These are phyloP conservation scores for Bactericera cockerelli DNA, from an alignment of 1,140 invertebrate genomes.

Conservation along the genomic window DNA sequence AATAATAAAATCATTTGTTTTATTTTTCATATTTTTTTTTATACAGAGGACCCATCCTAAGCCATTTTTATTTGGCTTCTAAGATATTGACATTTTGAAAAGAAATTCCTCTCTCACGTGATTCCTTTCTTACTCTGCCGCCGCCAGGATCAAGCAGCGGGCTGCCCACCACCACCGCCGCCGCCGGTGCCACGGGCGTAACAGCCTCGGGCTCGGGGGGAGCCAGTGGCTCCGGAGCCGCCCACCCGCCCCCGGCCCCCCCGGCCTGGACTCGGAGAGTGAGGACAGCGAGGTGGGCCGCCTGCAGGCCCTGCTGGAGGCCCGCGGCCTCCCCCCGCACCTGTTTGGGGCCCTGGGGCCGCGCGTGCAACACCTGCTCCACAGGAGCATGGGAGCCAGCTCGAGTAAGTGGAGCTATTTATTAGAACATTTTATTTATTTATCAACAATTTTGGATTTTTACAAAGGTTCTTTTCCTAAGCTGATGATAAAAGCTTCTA, in stretches of 20 bases:
- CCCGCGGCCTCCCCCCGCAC: constrained; percentile 84
- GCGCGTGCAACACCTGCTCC: constrained; percentile 91
- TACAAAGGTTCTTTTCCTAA: too few relatives aligned
- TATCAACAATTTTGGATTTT: too few relatives aligned
- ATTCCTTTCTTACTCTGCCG: too few relatives aligned
- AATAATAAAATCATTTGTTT: too few relatives aligned
- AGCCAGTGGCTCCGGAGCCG: background rate
- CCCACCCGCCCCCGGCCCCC: background rate
- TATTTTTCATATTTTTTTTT: too few relatives aligned
- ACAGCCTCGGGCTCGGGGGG: background rate
- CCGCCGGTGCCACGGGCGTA: background rate
- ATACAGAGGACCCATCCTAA: too few relatives aligned
- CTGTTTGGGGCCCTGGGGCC: constrained; percentile 88
- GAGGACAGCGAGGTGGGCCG: constrained; percentile 81
- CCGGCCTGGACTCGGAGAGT: constrained; percentile 31
- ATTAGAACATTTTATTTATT: too few relatives aligned
- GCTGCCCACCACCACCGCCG: background rate
- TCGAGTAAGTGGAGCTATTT: constrained; percentile 41
- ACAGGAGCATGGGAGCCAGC: constrained; percentile 77
- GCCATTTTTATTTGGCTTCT: too few relatives aligned
- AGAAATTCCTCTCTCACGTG: too few relatives aligned
- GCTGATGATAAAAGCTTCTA: too few relatives aligned
- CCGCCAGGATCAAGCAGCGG: too few relatives aligned
- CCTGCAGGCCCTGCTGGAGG: constrained; percentile 78
- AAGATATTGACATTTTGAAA: too few relatives aligned